These are phyloP conservation scores for Itoplectis maculator DNA, from an alignment of 2,888 invertebrate species.

Conservation along the genomic window DNA sequence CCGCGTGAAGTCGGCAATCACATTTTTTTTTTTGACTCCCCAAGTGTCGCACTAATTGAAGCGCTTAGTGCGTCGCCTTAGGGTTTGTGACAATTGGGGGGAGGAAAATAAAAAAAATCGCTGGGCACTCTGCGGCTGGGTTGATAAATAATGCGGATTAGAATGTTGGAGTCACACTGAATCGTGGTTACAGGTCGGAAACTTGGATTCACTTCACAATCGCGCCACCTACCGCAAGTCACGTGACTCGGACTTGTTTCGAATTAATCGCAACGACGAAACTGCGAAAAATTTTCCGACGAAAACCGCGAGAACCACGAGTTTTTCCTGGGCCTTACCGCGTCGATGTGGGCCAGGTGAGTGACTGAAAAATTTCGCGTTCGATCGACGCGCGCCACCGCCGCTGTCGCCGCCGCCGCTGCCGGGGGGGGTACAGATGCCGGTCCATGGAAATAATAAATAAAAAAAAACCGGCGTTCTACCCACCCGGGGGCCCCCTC, in stretches of 20 bases:
- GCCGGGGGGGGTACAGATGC: conserved; percentile 82
- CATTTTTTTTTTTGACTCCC: conserved; percentile 52
- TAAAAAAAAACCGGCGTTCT: conserved; percentile 64
- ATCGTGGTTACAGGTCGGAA: not conserved
- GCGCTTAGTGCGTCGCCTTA: conserved; percentile 30
- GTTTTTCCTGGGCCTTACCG: conserved; percentile 76
- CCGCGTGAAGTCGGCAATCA: conserved; percentile 65
- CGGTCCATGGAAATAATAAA: conserved; percentile 78
- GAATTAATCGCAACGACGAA: conserved; percentile 61
- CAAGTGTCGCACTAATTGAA: conserved; percentile 57
- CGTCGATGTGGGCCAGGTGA: conserved; percentile 82
- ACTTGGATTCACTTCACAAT: conserved; percentile 51
- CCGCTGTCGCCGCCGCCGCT: conserved; percentile 50
- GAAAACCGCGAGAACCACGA: conserved; percentile 8
- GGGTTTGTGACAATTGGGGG: not conserved
- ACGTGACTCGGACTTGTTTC: conserved; percentile 4
- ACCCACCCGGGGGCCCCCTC: conserved; percentile 80
- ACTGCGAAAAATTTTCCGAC: conserved; percentile 33
- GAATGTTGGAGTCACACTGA: not conserved
- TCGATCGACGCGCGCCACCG: conserved; percentile 74
- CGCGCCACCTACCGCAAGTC: conserved; percentile 28
- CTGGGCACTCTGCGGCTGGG: conserved; percentile 15
- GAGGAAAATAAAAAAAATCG: not conserved
- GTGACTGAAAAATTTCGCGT: conserved; percentile 83
- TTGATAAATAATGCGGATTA: not conserved